These are phyloP conservation scores for Clarias gariepinus DNA, from an alignment of 2,113 vertebrate genomes.

Conservation along the genomic window DNA sequence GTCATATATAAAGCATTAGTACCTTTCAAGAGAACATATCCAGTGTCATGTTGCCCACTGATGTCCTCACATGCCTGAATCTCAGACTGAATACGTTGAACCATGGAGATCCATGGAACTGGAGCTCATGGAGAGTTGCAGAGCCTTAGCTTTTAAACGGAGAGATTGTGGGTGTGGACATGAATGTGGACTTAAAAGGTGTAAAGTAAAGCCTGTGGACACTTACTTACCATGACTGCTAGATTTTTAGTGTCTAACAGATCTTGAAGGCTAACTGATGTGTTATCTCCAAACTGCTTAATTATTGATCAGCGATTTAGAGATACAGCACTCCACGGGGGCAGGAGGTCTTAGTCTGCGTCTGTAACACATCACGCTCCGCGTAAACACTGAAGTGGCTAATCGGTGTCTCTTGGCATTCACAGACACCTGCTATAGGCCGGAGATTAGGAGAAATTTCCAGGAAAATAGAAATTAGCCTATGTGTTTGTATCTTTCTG, in stretches of 20 bases:
- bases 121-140: conserved; percentile 3
- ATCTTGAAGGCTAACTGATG: background rate
- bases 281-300: conserved; percentile 28
- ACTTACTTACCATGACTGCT: background rate
- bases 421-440: background rate
- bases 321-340: background rate
- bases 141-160: conserved; percentile 19
- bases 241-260: background rate
- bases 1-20: conserved; percentile 3
- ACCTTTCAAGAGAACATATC: background rate
- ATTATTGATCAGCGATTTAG: conserved; percentile 36
- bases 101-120: background rate
- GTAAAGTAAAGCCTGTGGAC: background rate
- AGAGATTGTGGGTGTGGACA: background rate
- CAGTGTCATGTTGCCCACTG: background rate
- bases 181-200: background rate
- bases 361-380: background rate
- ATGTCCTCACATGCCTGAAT: background rate
- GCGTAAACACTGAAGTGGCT: conserved; percentile 14
- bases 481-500: background rate
- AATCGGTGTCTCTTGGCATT: conserved; percentile 16
- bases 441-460: background rate
- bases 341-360: background rate
- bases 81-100: background rate
- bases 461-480: background rate